These are phyloP conservation scores for Sebastes aleutianus DNA, from an alignment of 2,797 vertebrate genomes.

Conservation along the genomic window DNA sequence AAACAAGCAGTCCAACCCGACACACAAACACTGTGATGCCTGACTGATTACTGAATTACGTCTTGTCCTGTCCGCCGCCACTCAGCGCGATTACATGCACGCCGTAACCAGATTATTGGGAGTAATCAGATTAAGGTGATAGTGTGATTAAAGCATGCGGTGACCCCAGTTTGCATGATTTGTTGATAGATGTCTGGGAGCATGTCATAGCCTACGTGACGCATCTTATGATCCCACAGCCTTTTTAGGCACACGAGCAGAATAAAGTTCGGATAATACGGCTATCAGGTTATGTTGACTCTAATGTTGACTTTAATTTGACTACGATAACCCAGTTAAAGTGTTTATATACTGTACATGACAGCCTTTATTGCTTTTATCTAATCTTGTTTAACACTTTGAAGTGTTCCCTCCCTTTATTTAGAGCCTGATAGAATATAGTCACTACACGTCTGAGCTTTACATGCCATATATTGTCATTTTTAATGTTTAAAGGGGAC, in stretches of 20 bases:
- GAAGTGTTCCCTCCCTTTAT: not conserved
- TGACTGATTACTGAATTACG: conserved; percentile 60
- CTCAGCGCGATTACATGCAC: conserved; percentile 8
- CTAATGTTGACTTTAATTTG: not conserved
- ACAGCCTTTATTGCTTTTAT: not conserved
- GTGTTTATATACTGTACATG: not conserved
- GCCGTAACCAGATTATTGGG: conserved; percentile 36
- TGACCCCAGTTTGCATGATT: conserved; percentile 12
- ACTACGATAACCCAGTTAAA: not conserved
- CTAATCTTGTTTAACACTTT: not conserved
- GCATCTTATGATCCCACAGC: not conserved
- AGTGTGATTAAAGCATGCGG: conserved; percentile 32
- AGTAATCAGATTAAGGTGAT: conserved; percentile 32
- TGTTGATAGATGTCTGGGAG: not conserved
- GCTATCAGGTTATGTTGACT: not conserved
- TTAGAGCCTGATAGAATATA: not conserved
- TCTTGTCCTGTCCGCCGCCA: conserved; percentile 14
- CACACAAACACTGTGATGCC: conserved; percentile 64
- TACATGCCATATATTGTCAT: not conserved
- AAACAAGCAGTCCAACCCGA: conserved; percentile 63
- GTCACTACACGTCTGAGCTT: not conserved
- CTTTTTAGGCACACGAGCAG: not conserved
- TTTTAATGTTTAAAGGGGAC: not conserved
- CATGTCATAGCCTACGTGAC: not conserved
- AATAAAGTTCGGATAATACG: not conserved